A percentile compares a stretch with the other conserved stretches of the same genome.
These are phyloP conservation scores for Tenebrio molitor DNA, from an alignment of 1,140 invertebrate species.

Conservation along the genomic window DNA sequence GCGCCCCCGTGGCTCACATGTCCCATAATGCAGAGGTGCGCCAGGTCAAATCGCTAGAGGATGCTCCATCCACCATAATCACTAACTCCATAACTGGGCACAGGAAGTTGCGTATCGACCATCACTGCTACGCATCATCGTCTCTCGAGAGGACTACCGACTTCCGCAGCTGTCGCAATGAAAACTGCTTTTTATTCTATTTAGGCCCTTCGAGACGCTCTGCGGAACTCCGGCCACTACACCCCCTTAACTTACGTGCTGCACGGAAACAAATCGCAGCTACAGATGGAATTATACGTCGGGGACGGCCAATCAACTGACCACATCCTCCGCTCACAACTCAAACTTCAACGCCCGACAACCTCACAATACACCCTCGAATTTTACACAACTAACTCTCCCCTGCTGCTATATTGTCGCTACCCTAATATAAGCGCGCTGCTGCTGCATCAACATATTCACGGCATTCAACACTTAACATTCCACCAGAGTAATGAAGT, in stretches of 20 bases:
- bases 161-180: constrained; percentile 42
- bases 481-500: too few relatives aligned
- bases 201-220: constrained; percentile 29
- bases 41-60: constrained; percentile 4
- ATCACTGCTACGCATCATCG: constrained; percentile 17
- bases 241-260: constrained; percentile 43
- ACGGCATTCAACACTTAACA: too few relatives aligned
- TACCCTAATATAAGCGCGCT: too few relatives aligned
- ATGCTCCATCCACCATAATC: constrained; percentile 13
- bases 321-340: background rate
- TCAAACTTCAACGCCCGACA: constrained; percentile 13
- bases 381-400: background rate
- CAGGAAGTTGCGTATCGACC: constrained; percentile 35
- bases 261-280: constrained; percentile 39
- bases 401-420: background rate
- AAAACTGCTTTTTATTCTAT: constrained; percentile 46
- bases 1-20: constrained; percentile 25
- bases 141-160: constrained; percentile 14
- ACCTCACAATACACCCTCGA: background rate
- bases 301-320: constrained; percentile 33
- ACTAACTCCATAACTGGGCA: constrained; percentile 20
- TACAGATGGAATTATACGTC: constrained; percentile 41
- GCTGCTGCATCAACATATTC: too few relatives aligned
- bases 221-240: constrained; percentile 12
- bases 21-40: constrained; percentile 41